Evolutionary conservation across 2,113 vertebrate genomes (phyloP).

Genomic region (Hydropotes inermis): DNA sequence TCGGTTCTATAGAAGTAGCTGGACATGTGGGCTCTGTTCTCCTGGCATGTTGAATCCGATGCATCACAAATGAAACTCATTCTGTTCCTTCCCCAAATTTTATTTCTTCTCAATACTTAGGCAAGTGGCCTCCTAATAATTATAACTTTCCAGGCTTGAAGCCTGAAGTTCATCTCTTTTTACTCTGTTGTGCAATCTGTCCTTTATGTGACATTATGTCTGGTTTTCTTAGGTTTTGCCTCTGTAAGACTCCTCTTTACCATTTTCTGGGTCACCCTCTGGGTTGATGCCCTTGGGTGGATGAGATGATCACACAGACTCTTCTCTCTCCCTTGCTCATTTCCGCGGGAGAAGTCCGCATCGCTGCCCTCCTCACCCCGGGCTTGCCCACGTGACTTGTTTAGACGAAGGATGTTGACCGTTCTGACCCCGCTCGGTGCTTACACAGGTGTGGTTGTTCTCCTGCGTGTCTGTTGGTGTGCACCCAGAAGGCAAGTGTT

Average conservation of each 20-base stretch:
- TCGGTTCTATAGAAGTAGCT: no score
- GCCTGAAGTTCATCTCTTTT: no score
- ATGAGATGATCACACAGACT: background rate
- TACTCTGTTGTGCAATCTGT: background rate
- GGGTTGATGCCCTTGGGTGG: background rate
- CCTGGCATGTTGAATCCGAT: background rate
- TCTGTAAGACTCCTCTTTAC: background rate
- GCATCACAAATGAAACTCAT: background rate
- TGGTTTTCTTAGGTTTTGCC: background rate
- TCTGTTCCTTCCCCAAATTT: background rate
- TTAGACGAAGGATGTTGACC: background rate
- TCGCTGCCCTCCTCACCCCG: fast-evolving
- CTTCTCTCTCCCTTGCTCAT: fast-evolving
- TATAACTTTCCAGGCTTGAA: background rate
- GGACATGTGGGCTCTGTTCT: background rate
- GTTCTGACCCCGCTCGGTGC: background rate
- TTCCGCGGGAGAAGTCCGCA: background rate
- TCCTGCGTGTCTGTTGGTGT: background rate
- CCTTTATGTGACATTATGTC: background rate
- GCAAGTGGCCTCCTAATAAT: background rate
- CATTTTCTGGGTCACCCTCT: background rate
- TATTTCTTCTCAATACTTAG: background rate
- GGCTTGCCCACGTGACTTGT: background rate
- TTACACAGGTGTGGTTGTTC: background rate
- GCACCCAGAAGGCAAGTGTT: background rate